These are phyloP conservation scores for Cyanoliseus patagonus DNA, from an alignment of 2,113 vertebrate species.

Conservation along the genomic window DNA sequence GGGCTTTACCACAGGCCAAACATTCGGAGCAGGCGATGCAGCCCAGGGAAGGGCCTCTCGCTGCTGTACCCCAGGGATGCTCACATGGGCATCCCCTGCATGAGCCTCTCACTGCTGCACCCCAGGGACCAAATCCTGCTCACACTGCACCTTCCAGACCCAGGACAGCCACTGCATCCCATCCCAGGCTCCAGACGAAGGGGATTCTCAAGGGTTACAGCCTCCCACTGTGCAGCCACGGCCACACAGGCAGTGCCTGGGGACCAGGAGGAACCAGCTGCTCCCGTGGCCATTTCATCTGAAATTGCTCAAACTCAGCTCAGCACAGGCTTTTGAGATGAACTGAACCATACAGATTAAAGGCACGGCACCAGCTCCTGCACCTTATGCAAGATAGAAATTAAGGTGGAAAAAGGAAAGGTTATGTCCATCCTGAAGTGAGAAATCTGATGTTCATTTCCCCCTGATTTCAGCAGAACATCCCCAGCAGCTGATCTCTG, in stretches of 20 bases:
- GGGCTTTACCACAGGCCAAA: background rate
- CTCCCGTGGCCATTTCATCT: background rate
- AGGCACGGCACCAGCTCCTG: background rate
- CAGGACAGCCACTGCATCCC: accelerated
- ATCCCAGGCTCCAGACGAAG: background rate
- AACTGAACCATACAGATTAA: background rate
- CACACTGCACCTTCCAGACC: accelerated
- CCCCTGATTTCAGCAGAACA: background rate
- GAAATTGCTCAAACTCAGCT: background rate
- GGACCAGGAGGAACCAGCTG: background rate
- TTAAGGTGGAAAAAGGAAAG: background rate
- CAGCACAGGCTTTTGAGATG: background rate
- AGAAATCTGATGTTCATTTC: background rate
- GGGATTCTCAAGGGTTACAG: background rate
- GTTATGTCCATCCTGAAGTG: background rate
- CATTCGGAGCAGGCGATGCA: accelerated
- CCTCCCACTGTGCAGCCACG: accelerated
- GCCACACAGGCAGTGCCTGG: background rate
- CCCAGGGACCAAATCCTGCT: background rate
- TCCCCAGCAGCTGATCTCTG: background rate
- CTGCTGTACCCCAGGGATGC: background rate
- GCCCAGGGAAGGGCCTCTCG: accelerated
- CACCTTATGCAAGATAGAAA: accelerated
- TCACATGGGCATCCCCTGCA: background rate
- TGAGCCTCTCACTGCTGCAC: accelerated